Conservation (phyloP, 2,797 vertebrate genomes). For the Sebastes trivittatus region DNA sequence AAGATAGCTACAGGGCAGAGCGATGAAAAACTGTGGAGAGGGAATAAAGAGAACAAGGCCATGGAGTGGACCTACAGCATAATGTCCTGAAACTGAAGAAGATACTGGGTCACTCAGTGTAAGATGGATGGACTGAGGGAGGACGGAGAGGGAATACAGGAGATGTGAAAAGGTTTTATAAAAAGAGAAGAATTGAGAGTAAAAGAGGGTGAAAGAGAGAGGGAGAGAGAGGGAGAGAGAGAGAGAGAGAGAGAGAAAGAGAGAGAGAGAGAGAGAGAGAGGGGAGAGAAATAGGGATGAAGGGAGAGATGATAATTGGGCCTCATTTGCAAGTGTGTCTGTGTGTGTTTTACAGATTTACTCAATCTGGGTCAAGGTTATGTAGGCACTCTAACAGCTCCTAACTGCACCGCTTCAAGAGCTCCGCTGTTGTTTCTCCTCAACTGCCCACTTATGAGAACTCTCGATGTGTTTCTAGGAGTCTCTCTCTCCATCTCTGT, state of each 20-base stretch:
- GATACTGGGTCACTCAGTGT: slow-evolving; percentile 48
- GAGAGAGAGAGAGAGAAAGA: not conserved
- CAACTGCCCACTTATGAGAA: not conserved
- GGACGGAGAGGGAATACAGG: slow-evolving; percentile 32
- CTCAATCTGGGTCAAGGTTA: slow-evolving; percentile 68
- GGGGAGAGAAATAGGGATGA: not conserved
- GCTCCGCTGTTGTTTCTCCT: not conserved
- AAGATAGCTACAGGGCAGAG: slow-evolving; percentile 24
- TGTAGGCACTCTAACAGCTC: not conserved
- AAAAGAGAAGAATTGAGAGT: not conserved
- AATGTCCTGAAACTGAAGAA: slow-evolving; percentile 24
- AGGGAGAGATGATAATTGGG: slow-evolving; percentile 37
- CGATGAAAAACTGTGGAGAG: slow-evolving; percentile 4
- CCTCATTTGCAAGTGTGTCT: slow-evolving; percentile 32
- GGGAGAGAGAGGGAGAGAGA: not conserved
- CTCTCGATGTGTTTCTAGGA: not conserved
- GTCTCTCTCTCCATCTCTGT: not conserved
- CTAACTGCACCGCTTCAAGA: not conserved
- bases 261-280: not conserved
- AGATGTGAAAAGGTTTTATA: not conserved
- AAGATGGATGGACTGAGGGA: slow-evolving; percentile 41
- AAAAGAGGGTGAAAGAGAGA: not conserved
- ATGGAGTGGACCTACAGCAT: slow-evolving; percentile 11
- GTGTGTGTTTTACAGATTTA: slow-evolving; percentile 32
- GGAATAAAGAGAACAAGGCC: slow-evolving; percentile 48